Conservation (phyloP, 2,888 invertebrate genomes). For the Drosophila mettleri region DNA sequence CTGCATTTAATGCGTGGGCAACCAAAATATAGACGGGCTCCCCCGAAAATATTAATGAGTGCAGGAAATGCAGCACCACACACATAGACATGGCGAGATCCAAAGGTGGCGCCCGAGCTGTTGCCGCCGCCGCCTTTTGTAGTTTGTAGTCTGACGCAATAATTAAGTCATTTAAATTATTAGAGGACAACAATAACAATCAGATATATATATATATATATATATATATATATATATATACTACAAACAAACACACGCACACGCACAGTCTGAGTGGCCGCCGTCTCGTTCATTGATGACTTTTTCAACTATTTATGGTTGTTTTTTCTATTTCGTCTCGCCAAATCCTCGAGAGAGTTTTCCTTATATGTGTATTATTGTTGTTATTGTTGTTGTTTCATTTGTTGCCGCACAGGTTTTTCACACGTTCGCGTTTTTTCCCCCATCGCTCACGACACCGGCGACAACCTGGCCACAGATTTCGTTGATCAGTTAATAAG, state of each 20-base stretch:
- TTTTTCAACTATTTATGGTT: slow-evolving; percentile 66
- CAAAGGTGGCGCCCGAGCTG: slow-evolving; percentile 45
- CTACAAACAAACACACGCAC: slow-evolving; percentile 41
- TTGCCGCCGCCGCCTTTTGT: slow-evolving; percentile 54
- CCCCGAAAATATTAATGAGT: slow-evolving; percentile 47
- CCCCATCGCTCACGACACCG: slow-evolving; percentile 19
- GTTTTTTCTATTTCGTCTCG: slow-evolving; percentile 50
- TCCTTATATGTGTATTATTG: slow-evolving; percentile 41
- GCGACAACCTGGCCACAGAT: slow-evolving; percentile 57
- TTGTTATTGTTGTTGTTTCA: slow-evolving; percentile 36
- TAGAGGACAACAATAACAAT: slow-evolving; percentile 71
- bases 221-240: slow-evolving; percentile 9
- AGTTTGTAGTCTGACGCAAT: slow-evolving; percentile 80
- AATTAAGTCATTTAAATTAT: slow-evolving; percentile 81
- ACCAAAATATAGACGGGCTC: neutral
- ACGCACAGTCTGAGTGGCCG: slow-evolving; percentile 34
- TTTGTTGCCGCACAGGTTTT: slow-evolving; percentile 58
- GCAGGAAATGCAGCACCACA: slow-evolving; percentile 58
- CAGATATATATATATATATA: slow-evolving; percentile 8
- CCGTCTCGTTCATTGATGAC: slow-evolving; percentile 50
- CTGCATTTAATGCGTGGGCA: slow-evolving; percentile 52
- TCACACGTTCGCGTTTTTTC: slow-evolving; percentile 75
- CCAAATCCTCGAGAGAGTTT: slow-evolving; percentile 67
- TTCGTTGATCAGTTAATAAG: slow-evolving; percentile 74
- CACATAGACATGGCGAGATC: slow-evolving; percentile 3